phyloP scores from a whole-genome alignment of 2,888 invertebrate genomes.

The Caenorhabditis sp. region DNA sequence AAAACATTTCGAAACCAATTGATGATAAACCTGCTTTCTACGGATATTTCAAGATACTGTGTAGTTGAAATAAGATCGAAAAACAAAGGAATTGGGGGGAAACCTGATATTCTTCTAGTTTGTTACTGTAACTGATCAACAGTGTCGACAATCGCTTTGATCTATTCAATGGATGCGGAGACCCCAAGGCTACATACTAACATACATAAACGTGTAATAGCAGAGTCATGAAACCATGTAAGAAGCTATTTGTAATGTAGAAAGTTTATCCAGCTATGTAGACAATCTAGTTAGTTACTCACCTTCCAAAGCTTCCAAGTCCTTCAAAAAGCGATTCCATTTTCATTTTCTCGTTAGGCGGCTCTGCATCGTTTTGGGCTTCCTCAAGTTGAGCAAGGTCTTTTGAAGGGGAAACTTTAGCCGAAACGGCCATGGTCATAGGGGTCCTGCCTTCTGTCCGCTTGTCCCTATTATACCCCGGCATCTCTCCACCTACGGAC shows the following conservation, averaged over 20 bases:
- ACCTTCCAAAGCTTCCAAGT: conserved; percentile 57
- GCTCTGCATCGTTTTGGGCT: conserved; percentile 10
- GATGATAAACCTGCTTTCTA: no score
- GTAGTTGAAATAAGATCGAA: no score
- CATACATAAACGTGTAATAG: no score
- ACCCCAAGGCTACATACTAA: no score
- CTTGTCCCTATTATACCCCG: not conserved
- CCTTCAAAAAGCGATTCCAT: conserved; percentile 49
- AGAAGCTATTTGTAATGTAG: no score
- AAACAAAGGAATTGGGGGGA: not conserved
- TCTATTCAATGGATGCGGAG: no score
- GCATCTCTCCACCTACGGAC: conserved; percentile 18
- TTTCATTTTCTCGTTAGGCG: conserved; percentile 36
- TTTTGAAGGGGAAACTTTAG: conserved; percentile 46
- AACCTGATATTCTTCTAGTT: not conserved
- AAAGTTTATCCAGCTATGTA: no score
- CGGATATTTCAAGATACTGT: no score
- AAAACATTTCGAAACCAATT: no score
- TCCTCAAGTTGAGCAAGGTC: conserved; percentile 42
- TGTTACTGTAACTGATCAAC: not conserved
- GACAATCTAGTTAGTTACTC: no score
- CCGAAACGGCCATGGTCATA: conserved; percentile 45
- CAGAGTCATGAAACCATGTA: no score
- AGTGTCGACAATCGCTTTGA: no score
- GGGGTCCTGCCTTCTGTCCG: not conserved